A percentile compares a stretch with the other conserved stretches of the same genome.
phyloP scores from a whole-genome alignment of 2,888 invertebrate genomes.

The Arctia plantaginis region DNA sequence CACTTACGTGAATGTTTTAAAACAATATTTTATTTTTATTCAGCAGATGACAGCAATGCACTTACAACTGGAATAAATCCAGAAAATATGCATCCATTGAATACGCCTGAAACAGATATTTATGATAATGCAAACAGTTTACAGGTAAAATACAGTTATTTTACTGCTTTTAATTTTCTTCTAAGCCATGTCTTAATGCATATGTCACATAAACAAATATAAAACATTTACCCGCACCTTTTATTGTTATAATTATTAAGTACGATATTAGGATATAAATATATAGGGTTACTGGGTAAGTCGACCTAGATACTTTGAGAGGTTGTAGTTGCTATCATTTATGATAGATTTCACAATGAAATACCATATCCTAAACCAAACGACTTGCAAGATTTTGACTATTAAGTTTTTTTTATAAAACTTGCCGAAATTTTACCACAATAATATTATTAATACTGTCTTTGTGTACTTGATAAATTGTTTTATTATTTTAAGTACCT shows the following conservation, averaged over 20 bases:
- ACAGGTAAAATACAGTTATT: conserved; percentile 66
- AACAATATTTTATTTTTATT: conserved; percentile 5
- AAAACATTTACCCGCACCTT: not conserved
- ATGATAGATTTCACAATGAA: too few relatives aligned
- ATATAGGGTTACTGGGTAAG: too few relatives aligned
- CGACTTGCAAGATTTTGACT: too few relatives aligned
- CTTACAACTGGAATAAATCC: conserved; percentile 57
- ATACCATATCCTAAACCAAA: too few relatives aligned
- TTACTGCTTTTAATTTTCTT: not conserved
- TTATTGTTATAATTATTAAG: not conserved
- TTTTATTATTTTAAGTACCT: too few relatives aligned
- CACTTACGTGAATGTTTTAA: not conserved
- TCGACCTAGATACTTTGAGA: too few relatives aligned
- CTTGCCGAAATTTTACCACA: too few relatives aligned
- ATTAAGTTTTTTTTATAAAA: too few relatives aligned
- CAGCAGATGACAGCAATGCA: conserved; percentile 60
- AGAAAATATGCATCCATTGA: conserved; percentile 90
- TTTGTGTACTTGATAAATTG: too few relatives aligned
- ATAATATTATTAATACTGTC: too few relatives aligned
- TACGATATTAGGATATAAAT: too few relatives aligned
- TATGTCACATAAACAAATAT: not conserved
- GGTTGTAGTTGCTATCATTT: too few relatives aligned
- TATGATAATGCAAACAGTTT: conserved; percentile 86
- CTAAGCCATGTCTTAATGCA: not conserved
- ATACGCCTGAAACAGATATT: conserved; percentile 88